These are phyloP conservation scores for Dicyrtoma fusca DNA, from an alignment of 2,888 invertebrate genomes.

Conservation along the genomic window DNA sequence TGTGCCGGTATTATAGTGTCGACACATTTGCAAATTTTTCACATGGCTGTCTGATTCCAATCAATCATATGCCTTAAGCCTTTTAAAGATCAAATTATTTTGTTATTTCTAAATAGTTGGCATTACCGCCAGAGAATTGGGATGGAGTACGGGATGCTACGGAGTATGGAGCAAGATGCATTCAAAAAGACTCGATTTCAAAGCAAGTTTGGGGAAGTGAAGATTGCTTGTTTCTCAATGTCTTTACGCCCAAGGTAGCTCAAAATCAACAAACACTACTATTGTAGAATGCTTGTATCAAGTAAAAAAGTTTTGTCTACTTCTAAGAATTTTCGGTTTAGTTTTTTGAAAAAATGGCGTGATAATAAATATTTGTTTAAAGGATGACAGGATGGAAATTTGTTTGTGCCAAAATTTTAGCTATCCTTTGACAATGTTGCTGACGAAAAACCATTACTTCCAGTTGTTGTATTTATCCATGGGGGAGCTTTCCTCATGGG, in stretches of 20 bases:
- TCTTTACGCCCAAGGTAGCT: constrained; percentile 18
- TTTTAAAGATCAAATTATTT: no score
- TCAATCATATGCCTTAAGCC: no score
- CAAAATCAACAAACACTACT: no score
- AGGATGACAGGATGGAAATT: background rate
- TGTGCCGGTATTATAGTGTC: no score
- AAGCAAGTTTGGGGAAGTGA: constrained; percentile 43
- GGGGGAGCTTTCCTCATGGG: constrained; percentile 35
- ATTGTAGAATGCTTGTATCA: no score
- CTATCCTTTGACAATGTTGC: no score
- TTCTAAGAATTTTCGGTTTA: constrained; percentile 2
- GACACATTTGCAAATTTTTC: no score
- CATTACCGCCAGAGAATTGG: constrained; percentile 42
- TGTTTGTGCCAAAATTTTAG: no score
- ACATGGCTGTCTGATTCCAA: no score
- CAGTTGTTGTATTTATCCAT: constrained; percentile 30
- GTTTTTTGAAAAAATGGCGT: constrained; percentile 6
- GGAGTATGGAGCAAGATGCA: constrained; percentile 42
- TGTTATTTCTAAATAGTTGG: background rate
- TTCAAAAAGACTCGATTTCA: constrained; percentile 46
- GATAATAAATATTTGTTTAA: constrained; percentile 12
- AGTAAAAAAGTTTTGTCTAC: no score
- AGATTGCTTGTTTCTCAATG: constrained; percentile 9
- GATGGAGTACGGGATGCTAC: constrained; percentile 46
- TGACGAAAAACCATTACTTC: no score